Conservation (phyloP, 2,113 vertebrate genomes). For the Oryzias curvinotus region DNA sequence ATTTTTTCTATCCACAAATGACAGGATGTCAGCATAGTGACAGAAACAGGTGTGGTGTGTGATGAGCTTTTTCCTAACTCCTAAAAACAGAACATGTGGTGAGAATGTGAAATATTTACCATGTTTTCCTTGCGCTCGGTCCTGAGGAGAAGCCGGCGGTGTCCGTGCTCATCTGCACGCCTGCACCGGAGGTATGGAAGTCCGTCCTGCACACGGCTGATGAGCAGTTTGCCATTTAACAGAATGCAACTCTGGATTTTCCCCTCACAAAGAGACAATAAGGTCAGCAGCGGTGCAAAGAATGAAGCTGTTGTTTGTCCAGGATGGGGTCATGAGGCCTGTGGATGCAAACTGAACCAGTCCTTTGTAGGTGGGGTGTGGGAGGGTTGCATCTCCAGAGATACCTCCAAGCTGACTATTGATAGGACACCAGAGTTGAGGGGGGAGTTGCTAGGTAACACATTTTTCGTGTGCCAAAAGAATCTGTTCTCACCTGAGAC, state of each 20-base stretch:
- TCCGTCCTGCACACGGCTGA: slow-evolving; percentile 46
- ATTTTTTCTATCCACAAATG: no score
- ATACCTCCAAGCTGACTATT: slow-evolving; percentile 61
- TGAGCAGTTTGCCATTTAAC: slow-evolving; percentile 69
- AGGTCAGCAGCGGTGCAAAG: slow-evolving; percentile 78
- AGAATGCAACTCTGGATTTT: slow-evolving; percentile 81
- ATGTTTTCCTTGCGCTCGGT: slow-evolving; percentile 51
- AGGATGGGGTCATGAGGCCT: slow-evolving; percentile 65
- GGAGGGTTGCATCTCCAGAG: slow-evolving; percentile 72
- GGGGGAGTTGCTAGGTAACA: slow-evolving; percentile 62
- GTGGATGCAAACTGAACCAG: slow-evolving; percentile 67
- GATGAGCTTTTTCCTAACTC: slow-evolving; percentile 5
- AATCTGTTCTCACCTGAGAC: slow-evolving; percentile 53
- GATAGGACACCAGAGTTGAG: slow-evolving; percentile 39
- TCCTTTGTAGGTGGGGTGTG: slow-evolving; percentile 58
- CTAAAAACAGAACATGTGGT: no score
- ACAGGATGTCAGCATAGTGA: neutral
- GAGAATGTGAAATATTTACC: slow-evolving; percentile 56
- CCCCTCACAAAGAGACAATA: slow-evolving; percentile 80
- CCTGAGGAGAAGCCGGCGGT: slow-evolving; percentile 18
- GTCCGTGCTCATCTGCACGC: slow-evolving; percentile 58
- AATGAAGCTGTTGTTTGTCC: slow-evolving; percentile 80
- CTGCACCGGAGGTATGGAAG: slow-evolving; percentile 42
- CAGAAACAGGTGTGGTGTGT: slow-evolving; percentile 13
- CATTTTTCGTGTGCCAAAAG: slow-evolving; percentile 62